Evolutionary conservation across 2,888 invertebrate genomes (phyloP).

Genomic region (Nasonia oneida): DNA sequence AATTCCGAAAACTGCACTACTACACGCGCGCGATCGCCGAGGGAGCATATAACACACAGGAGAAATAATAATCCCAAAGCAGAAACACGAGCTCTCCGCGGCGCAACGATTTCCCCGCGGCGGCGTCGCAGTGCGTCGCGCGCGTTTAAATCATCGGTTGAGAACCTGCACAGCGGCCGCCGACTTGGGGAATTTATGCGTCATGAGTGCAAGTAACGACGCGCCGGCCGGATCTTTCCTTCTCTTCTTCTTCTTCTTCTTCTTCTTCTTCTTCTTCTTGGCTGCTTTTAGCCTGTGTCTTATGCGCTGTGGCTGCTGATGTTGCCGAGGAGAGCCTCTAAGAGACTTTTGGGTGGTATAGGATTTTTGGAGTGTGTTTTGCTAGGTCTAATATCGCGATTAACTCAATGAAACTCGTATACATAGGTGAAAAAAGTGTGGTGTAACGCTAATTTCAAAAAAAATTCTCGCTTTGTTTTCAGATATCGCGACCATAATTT

Average conservation of each 20-base stretch:
- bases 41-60: background rate
- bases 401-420: background rate
- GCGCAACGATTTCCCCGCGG: conserved; percentile 10
- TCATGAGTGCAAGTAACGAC: conserved; percentile 61
- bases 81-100: conserved; percentile 20
- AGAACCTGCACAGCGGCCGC: conserved; percentile 52
- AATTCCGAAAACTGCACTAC: background rate
- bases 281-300: conserved; percentile 17
- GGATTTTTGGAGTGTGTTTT: background rate
- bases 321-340: background rate
- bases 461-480: conserved; percentile 31
- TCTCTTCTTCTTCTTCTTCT: conserved; percentile 8
- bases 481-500: background rate
- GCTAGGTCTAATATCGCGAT: background rate
- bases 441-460: too few species aligned
- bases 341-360: background rate
- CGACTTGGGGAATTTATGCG: conserved; percentile 61
- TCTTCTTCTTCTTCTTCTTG: background rate
- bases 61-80: conserved; percentile 21
- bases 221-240: conserved; percentile 56
- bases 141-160: conserved; percentile 60
- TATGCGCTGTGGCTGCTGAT: background rate
- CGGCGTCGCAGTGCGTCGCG: conserved; percentile 36
- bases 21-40: too few species aligned
- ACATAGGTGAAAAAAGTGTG: background rate